phyloP scores from a whole-genome alignment of 2,888 invertebrate genomes.

The Drosophila acutilabella region DNA sequence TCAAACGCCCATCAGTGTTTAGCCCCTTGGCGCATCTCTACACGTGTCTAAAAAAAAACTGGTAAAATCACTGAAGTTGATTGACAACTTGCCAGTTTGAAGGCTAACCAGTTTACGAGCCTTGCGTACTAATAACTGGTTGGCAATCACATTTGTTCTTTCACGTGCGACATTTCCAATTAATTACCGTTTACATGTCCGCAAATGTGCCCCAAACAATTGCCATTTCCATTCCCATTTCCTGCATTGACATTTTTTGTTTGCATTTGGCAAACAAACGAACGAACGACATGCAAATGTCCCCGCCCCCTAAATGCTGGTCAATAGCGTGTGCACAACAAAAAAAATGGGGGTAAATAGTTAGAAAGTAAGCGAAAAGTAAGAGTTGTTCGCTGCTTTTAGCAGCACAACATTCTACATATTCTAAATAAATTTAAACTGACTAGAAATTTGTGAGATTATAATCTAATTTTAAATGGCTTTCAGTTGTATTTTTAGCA shows the following conservation, averaged over 20 bases:
- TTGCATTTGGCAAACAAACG: slow-evolving; percentile 43
- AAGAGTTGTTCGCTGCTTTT: slow-evolving; percentile 31
- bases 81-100: slow-evolving; percentile 53
- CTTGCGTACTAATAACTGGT: slow-evolving; percentile 36
- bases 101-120: slow-evolving; percentile 16
- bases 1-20: slow-evolving; percentile 16
- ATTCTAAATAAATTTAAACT: neutral
- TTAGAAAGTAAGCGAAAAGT: slow-evolving; percentile 17
- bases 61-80: slow-evolving; percentile 47
- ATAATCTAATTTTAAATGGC: neutral
- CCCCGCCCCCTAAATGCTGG: slow-evolving; percentile 5
- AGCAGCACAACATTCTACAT: neutral
- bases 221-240: slow-evolving; percentile 23
- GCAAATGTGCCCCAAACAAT: slow-evolving; percentile 23
- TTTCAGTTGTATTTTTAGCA: neutral
- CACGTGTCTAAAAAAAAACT: slow-evolving; percentile 42
- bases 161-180: slow-evolving; percentile 34
- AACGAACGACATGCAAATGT: slow-evolving; percentile 23
- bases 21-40: neutral
- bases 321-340: neutral
- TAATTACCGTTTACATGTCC: slow-evolving; percentile 42
- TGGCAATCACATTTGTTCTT: slow-evolving; percentile 25
- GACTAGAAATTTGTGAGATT: neutral
- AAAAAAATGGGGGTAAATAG: neutral
- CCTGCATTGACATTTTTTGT: slow-evolving; percentile 42